Base-by-base conservation (phyloP, 2,888 invertebrate genomes). In the Coleophora deauratella region DNA sequence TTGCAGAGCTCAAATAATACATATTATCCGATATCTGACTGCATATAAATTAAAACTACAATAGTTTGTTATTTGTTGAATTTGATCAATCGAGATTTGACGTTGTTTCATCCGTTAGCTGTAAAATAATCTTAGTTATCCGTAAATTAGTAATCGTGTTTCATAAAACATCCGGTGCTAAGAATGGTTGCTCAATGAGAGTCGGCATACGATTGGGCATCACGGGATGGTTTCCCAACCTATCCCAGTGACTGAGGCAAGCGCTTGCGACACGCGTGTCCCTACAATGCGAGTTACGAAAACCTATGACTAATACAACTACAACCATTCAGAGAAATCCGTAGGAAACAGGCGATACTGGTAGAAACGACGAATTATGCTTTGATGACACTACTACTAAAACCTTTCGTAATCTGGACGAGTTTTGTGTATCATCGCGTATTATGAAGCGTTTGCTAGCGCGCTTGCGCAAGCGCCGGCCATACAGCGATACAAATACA, bases 211-310 rank as follows among this genome's bases (percentile, higher is more conserved):
- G 79, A 81, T 81, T 79, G 81, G 70, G 73, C 68, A 71, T 74
- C 70, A 66, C 75, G 80, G 84, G 82, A 82, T 74, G 71, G 82
- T 85, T 84, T 84, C 84, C 84, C 81, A 84, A 84, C 76, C 72
- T 72, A 78, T 80, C 82, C 78, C 81, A 78, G 72, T 80, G 72
- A 71, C 77, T 76, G 80, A 63, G 66, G 81, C 79, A 82, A 81
- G 52, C 59, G 21, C 68, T 84, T 81, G 74, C 84, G 80, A 78
- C 82, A 81, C 62, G 69, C 70, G 62, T 74, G 79, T 77, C 81
- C 82, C 82, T 81, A 78, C 81, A 79, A 75, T 75, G 73, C 76
- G 77, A 61, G 73, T 84, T 84, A 85, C 81, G 82, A 85, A 77
- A 85, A 84, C 70, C 73, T 77, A 80, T 76, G 79, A 81, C 72